Conservation (phyloP, 92 coral and sea anemone genomes). For the Porites evermanni region DNA sequence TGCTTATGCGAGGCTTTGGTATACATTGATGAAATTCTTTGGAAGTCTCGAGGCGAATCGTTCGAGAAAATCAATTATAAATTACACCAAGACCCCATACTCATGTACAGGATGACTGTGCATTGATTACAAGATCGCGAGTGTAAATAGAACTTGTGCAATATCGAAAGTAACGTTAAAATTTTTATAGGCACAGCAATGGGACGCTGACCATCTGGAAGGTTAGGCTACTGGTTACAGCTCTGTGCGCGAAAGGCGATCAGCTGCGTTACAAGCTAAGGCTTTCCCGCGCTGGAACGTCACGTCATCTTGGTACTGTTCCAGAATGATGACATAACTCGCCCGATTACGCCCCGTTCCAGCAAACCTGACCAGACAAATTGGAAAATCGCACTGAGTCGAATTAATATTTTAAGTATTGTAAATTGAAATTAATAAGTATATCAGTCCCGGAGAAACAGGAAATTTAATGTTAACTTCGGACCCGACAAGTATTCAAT, state of each 20-base stretch:
- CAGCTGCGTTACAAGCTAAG: neutral
- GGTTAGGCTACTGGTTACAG: neutral
- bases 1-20: neutral
- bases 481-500: too few species aligned
- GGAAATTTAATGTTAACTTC: too few species aligned
- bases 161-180: constrained; percentile 11
- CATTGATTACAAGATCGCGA: neutral
- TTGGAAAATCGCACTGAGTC: too few species aligned
- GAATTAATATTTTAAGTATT: too few species aligned
- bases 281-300: neutral
- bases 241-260: neutral
- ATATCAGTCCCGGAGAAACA: too few species aligned
- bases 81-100: neutral
- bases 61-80: neutral
- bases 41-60: neutral
- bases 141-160: constrained; percentile 15
- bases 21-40: neutral
- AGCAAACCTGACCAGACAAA: neutral
- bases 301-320: neutral
- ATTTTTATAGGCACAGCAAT: neutral
- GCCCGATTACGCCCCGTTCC: neutral
- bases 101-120: neutral
- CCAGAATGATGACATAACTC: neutral
- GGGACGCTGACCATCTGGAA: neutral
- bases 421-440: too few species aligned